Conservation (phyloP, 2,113 vertebrate species). For the Austrofundulus limnaeus region DNA sequence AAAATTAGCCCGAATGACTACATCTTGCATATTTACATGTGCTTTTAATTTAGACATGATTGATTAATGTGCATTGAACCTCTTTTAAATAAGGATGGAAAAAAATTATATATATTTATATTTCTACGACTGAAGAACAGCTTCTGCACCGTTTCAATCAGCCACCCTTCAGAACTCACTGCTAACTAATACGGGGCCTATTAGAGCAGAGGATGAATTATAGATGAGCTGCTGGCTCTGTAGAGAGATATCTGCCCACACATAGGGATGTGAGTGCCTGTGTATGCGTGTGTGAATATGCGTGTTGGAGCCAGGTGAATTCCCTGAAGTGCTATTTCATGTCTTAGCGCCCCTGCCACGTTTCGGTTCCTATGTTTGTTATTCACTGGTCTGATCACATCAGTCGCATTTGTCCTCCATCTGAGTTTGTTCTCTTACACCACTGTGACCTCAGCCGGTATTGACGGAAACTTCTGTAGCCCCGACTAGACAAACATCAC, state of each 20-base stretch:
- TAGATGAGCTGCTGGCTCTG: conserved; percentile 67
- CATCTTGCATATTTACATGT: no score
- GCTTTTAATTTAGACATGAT: no score
- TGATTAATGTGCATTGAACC: no score
- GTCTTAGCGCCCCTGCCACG: conserved; percentile 39
- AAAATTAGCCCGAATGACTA: no score
- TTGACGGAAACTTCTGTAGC: conserved; percentile 36
- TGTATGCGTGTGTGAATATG: conserved; percentile 52
- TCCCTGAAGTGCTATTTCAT: conserved; percentile 58
- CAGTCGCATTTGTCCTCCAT: conserved; percentile 27
- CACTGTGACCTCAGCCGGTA: conserved; percentile 41
- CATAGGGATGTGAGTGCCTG: conserved; percentile 37
- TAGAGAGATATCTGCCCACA: conserved; percentile 63
- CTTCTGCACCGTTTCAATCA: conserved; percentile 55
- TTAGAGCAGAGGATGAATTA: conserved; percentile 74
- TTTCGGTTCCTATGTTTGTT: conserved; percentile 31
- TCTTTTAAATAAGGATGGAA: no score
- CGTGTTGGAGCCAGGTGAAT: conserved; percentile 46
- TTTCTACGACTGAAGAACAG: conserved; percentile 5
- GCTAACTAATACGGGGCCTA: conserved; percentile 74
- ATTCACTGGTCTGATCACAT: conserved; percentile 16
- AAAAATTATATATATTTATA: no score
- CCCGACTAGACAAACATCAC: conserved; percentile 6
- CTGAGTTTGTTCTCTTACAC: conserved; percentile 40
- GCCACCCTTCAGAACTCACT: conserved; percentile 64